Evolutionary conservation across 2,113 vertebrate species (phyloP).

Genomic region (Hydropotes inermis): DNA sequence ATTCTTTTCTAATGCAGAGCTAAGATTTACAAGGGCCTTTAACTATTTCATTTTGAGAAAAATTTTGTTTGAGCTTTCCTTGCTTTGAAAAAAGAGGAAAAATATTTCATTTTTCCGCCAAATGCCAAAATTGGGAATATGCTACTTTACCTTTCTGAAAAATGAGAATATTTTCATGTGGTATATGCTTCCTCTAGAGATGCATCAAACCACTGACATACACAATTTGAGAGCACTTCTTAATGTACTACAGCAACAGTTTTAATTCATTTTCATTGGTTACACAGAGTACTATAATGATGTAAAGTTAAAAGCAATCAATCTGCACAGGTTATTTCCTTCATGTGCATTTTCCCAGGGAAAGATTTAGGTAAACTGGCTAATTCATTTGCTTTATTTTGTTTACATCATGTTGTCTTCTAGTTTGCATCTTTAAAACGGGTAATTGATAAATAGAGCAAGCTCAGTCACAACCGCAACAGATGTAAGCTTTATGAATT

Average conservation of each 20-base stretch:
- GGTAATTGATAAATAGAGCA: neutral
- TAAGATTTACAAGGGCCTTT: neutral
- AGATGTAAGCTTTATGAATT: constrained; percentile 37
- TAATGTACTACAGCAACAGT: neutral
- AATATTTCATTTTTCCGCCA: neutral
- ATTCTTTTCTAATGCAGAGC: neutral
- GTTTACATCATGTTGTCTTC: neutral
- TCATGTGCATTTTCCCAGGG: neutral
- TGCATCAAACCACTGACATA: neutral
- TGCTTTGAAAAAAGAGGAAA: neutral
- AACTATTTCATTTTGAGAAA: constrained; percentile 6
- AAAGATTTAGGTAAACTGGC: neutral
- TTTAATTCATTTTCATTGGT: constrained; percentile 16
- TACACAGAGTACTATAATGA: neutral
- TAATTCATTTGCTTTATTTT: neutral
- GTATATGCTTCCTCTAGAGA: neutral
- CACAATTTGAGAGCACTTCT: neutral
- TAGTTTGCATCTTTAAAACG: neutral
- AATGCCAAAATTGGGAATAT: constrained; percentile 30
- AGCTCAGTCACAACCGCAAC: neutral
- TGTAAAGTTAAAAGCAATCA: neutral
- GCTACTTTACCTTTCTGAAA: neutral
- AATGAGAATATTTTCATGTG: neutral
- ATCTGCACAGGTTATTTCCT: neutral
- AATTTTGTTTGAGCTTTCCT: neutral